Conservation (phyloP, 1,140 invertebrate species). For the Trypoxylus dichotomus region DNA sequence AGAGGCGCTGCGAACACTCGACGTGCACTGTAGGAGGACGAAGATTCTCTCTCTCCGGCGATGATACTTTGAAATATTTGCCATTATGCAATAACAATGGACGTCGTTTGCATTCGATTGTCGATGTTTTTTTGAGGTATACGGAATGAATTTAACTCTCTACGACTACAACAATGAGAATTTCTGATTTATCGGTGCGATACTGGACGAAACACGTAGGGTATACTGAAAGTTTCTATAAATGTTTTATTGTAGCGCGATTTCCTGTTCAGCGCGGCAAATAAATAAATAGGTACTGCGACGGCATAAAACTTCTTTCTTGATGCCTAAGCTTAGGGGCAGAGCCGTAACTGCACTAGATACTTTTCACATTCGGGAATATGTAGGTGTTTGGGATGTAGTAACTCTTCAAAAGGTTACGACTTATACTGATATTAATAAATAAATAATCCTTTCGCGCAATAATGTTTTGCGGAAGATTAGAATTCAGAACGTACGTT, state of each 20-base stretch:
- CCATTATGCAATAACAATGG: constrained; percentile 21
- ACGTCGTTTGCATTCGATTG: neutral
- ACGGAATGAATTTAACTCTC: neutral
- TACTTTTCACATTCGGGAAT: too few relatives aligned
- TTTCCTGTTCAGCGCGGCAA: neutral
- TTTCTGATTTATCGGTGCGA: constrained; percentile 5
- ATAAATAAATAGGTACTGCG: neutral
- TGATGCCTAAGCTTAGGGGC: too few relatives aligned
- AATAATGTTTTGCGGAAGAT: too few relatives aligned
- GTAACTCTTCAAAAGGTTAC: too few relatives aligned
- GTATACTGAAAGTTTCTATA: neutral
- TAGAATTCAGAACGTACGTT: too few relatives aligned
- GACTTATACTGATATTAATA: too few relatives aligned
- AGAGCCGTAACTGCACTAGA: too few relatives aligned
- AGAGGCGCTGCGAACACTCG: neutral
- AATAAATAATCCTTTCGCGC: too few relatives aligned
- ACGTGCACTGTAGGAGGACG: neutral
- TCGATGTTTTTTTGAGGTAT: neutral
- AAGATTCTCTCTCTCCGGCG: neutral
- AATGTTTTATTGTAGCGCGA: neutral
- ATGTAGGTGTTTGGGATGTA: too few relatives aligned
- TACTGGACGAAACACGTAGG: neutral
- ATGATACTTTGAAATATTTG: constrained; percentile 23
- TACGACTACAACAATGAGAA: neutral
- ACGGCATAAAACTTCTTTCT: neutral